phyloP scores from a whole-genome alignment of 1,140 invertebrate genomes.

The Hycleus phaleratus region DNA sequence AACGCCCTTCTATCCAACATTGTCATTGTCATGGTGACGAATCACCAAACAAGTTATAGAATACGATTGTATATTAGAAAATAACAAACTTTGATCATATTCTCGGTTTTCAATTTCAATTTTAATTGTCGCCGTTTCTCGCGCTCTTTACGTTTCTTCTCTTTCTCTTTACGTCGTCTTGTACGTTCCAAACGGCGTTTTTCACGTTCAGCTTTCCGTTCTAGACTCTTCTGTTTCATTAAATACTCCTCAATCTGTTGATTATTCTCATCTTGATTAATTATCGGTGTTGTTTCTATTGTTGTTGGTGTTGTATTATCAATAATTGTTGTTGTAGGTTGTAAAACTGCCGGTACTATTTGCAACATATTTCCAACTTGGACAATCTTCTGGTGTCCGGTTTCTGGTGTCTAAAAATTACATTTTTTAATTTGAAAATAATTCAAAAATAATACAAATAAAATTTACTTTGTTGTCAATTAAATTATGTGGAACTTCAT shows the following conservation, averaged over 20 bases:
- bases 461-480: neutral
- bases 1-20: neutral
- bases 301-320: neutral
- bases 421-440: too few relatives aligned
- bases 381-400: slow-evolving; percentile 30
- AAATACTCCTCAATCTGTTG: slow-evolving; percentile 25
- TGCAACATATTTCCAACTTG: slow-evolving; percentile 53
- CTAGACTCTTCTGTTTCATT: slow-evolving; percentile 26
- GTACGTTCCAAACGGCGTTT: slow-evolving; percentile 33
- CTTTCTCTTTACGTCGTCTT: slow-evolving; percentile 36
- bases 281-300: neutral
- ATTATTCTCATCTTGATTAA: neutral
- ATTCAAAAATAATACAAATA: too few relatives aligned
- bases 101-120: slow-evolving; percentile 37
- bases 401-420: too few relatives aligned
- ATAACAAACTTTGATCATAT: slow-evolving; percentile 39
- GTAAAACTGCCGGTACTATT: slow-evolving; percentile 42
- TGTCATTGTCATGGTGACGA: too few relatives aligned
- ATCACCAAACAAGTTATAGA: neutral
- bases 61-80: neutral
- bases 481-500: slow-evolving; percentile 6
- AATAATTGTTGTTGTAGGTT: neutral
- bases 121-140: slow-evolving; percentile 35
- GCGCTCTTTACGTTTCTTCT: slow-evolving; percentile 35
- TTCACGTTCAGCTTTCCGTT: slow-evolving; percentile 32